Conservation (phyloP, 2,113 vertebrate genomes). For the Oxyruncus cristatus region DNA sequence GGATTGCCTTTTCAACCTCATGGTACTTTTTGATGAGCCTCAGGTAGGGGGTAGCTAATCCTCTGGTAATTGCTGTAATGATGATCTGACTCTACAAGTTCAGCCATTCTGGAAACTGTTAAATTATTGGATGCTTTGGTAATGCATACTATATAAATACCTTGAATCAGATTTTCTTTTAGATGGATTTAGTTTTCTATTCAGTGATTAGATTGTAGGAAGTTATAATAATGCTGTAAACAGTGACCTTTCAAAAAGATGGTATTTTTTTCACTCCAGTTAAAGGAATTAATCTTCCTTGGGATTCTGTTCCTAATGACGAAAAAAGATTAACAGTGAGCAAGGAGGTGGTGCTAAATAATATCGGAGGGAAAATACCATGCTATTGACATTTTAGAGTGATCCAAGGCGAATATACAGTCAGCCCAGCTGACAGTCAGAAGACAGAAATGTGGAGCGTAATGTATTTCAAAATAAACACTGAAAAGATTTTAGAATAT, state of each 20-base stretch:
- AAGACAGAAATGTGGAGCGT: neutral
- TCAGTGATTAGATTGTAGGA: neutral
- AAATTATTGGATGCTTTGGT: neutral
- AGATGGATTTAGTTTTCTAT: neutral
- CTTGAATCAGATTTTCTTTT: neutral
- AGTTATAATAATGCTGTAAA: neutral
- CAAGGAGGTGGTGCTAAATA: neutral
- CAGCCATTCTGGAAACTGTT: neutral
- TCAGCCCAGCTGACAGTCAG: neutral
- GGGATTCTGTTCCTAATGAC: neutral
- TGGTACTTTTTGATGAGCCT: neutral
- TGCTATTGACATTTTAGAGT: neutral
- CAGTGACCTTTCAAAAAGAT: neutral
- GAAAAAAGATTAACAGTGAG: neutral
- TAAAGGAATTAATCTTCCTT: neutral
- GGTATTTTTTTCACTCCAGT: neutral
- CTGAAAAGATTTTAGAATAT: neutral
- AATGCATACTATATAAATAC: neutral
- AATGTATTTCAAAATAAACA: neutral
- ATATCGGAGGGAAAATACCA: neutral
- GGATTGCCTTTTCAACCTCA: neutral
- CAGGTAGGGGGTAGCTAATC: neutral
- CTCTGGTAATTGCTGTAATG: neutral
- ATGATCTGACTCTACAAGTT: neutral
- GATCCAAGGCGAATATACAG: neutral